Percentiles rank a stretch among this genome's conserved stretches.
phyloP scores from a whole-genome alignment of 2,113 vertebrate species.

The Halichoeres trimaculatus region DNA sequence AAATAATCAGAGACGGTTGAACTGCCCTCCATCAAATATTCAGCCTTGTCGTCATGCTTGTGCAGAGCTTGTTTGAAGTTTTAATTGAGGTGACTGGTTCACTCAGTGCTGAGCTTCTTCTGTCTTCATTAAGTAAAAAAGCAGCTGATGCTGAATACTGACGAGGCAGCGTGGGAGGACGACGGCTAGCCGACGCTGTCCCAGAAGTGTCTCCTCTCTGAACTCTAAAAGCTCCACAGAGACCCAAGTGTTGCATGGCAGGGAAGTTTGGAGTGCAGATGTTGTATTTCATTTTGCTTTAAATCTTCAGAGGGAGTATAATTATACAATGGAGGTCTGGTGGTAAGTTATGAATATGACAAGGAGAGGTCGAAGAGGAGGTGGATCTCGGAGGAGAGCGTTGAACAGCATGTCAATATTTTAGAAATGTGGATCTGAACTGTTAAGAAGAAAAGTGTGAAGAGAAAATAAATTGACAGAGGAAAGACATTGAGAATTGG shows the following conservation, averaged over 20 bases:
- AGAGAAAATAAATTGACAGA: background rate
- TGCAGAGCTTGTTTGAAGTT: constrained; percentile 67
- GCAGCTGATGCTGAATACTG: constrained; percentile 55
- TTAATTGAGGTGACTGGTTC: constrained; percentile 79
- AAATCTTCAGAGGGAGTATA: constrained; percentile 28
- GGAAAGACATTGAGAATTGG: background rate
- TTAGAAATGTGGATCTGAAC: background rate
- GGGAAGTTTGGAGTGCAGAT: constrained; percentile 11
- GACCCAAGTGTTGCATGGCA: background rate
- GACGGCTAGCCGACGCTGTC: background rate
- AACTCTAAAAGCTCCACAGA: constrained; percentile 47
- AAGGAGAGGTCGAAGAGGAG: constrained; percentile 29
- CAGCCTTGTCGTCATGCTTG: constrained; percentile 43
- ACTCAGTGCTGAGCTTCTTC: constrained; percentile 36
- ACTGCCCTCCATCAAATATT: constrained; percentile 61
- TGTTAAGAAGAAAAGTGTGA: background rate
- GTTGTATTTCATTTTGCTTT: constrained; percentile 25
- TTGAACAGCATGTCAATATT: background rate
- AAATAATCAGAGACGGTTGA: constrained; percentile 10
- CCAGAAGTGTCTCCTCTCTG: constrained; percentile 34
- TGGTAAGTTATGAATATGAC: constrained; percentile 22
- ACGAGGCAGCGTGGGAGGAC: constrained; percentile 59
- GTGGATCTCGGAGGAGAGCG: background rate
- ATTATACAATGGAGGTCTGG: constrained; percentile 23
- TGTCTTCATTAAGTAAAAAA: constrained; percentile 59